Evolutionary conservation across 2,113 vertebrate species (phyloP), one percentile per base, ranked within the genome.

Genomic region (Aythya baeri): DNA sequence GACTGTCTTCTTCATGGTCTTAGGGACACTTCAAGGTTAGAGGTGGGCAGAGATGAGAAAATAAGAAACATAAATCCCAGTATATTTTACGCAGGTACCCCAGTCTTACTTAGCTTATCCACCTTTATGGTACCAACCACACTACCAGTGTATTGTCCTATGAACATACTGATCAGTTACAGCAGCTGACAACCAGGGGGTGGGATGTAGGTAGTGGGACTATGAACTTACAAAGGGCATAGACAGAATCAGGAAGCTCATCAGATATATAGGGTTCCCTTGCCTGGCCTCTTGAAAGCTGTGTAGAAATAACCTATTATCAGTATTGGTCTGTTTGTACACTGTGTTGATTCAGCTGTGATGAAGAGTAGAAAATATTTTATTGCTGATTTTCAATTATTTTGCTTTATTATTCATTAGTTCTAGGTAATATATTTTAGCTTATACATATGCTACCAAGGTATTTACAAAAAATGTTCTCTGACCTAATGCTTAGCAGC

Each of bases 281-380:
- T 91, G 46, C 73, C 57, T 38, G 82, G 32, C 49, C 78, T 82
- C 78, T 79, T 62, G 63, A 89, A 95, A 91, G 67, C 62, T 68
- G 62, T 75, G 32, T 78, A 84, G 83, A 94, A 93, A 93, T 91
- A 95, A 86, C 29, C 36, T 61, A 49, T 72, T 97, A 96, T 88
- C 90, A 88, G 34, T 76, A 41, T 67, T 32, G 7, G 43, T 93
- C 49, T 91, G 44, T 94, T 95, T 94, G 77, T 92, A 78, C 46
- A 82, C 18, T 32, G 15, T 95, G 94, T 96, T 97, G 78, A 95
- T 95, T 92, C 93, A 97, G 93, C 83, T 91, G 91, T 72, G 55
- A 68, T n/a, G 10, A 91, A 76, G 32, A 86, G 68, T 17, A 79
- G 91, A 88, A 94, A 92, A 91, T 83, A 95, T 78, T 94, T 96